These are phyloP conservation scores for Centropyge bicolor DNA, from an alignment of 2,797 vertebrate species.

Conservation along the genomic window DNA sequence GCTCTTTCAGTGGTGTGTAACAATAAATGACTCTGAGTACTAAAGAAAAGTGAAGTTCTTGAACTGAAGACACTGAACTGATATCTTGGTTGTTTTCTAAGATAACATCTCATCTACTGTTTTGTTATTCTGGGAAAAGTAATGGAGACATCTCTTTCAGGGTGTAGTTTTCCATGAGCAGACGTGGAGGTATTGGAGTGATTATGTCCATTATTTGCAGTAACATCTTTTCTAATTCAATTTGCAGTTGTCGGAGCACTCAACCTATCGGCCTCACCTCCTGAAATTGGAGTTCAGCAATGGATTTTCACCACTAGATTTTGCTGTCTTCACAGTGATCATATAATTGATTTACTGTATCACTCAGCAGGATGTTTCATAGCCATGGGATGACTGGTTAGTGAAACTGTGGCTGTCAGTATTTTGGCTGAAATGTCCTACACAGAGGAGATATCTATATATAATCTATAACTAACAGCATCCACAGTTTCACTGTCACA, in stretches of 20 bases:
- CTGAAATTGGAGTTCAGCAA: constrained; percentile 41
- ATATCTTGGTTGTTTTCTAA: constrained; percentile 1
- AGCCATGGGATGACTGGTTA: constrained; percentile 53
- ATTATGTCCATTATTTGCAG: not conserved
- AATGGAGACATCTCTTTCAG: not conserved
- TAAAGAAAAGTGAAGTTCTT: not conserved
- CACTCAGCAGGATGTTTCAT: constrained; percentile 36
- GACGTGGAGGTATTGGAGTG: not conserved
- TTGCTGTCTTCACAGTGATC: constrained; percentile 1
- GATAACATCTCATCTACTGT: not conserved
- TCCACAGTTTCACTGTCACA: constrained; percentile 15
- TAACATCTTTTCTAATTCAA: constrained; percentile 31
- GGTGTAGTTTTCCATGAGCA: constrained; percentile 10
- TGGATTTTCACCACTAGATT: constrained; percentile 42
- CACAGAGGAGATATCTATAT: constrained; percentile 49
- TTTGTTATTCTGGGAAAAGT: not conserved
- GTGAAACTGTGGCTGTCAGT: constrained; percentile 12
- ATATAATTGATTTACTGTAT: not conserved
- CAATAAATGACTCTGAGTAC: constrained; percentile 19
- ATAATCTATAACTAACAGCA: constrained; percentile 28
- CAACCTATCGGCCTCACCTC: not conserved
- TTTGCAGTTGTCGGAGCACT: constrained; percentile 45
- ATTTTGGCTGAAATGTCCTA: constrained; percentile 30
- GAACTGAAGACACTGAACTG: not conserved
- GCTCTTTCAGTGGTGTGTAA: constrained; percentile 7